phyloP scores from a whole-genome alignment of 92 coral and sea anemone species.

The Paragorgia papillata region DNA sequence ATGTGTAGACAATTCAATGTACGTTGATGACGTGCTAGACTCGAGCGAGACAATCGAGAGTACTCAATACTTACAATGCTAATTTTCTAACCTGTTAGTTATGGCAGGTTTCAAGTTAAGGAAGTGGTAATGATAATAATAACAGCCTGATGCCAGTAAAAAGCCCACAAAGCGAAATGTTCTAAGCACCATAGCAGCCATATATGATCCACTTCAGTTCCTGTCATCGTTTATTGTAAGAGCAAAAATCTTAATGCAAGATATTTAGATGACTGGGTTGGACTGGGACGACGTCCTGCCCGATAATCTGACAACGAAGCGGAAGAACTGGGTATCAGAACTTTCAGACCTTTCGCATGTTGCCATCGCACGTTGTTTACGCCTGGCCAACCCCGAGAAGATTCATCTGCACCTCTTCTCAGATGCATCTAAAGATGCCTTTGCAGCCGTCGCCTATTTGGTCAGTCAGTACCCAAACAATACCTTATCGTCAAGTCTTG shows the following conservation, averaged over 20 bases:
- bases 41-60: background rate
- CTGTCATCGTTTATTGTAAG: background rate
- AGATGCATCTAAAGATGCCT: conserved; percentile 58
- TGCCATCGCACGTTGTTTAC: conserved; percentile 25
- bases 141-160: background rate
- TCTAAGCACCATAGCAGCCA: conserved; percentile 13
- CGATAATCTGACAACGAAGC: background rate
- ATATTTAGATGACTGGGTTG: conserved; percentile 25
- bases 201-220: conserved; percentile 23
- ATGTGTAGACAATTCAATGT: background rate
- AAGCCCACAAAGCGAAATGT: conserved; percentile 18
- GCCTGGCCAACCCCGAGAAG: conserved; percentile 46
- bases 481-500: too few species aligned
- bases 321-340: conserved; percentile 33
- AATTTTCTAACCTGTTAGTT: background rate
- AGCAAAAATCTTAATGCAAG: conserved; percentile 24
- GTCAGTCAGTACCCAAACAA: conserved; percentile 26
- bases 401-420: conserved; percentile 47
- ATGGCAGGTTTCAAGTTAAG: background rate
- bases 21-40: background rate
- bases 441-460: conserved; percentile 30
- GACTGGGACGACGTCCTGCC: conserved; percentile 32
- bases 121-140: background rate
- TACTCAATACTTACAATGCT: background rate
- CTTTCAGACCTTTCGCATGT: background rate